Evolutionary conservation across 2,888 invertebrate genomes (phyloP), one percentile per base, ranked within the genome.

Genomic region (Cheilosia pagana): DNA sequence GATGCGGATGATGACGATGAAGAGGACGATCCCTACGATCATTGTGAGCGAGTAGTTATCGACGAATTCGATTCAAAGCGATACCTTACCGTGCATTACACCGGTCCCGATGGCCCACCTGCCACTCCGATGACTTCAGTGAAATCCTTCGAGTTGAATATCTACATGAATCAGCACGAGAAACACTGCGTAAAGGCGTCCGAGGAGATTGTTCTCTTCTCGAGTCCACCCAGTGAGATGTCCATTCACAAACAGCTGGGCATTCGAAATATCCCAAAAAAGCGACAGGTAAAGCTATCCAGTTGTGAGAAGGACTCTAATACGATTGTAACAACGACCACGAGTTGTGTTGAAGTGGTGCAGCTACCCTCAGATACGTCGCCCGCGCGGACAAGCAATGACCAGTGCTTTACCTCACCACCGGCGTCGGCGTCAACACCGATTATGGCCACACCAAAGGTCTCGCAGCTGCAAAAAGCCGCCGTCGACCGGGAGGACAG

Each of bases 91-190:
- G 16, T 65, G 3, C 60, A 1, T n/a, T 85, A 74, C n/a, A 52
- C 3, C 2, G 85, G 85, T 3, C 75, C 76, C 7, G 85, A 85
- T 67, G 75, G 57, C 10, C 71, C 81, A n/a, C 81, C 85, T 25
- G 6, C n/a, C 8, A 21, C 21, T 52, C 60, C 45, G 28, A 21
- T 60, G 1, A 8, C 21, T 8, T 35, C 70, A 5, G 52, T 65
- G 19, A 70, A 79, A 57, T 71, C 55, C 16, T 89, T 87, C 43
- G 88, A 89, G 81, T 87, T 91, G 88, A 88, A 88, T 10, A 85
- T 91, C 3, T 88, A 89, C 63, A 87, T 89, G 70, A 90, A 90
- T 83, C 87, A 88, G 60, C 86, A 88, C n/a, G 89, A 90, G 50
- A 76, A 87, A 41, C 91, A 90, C 62, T 88, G 88, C 16, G 86